Evolutionary conservation across 2,113 vertebrate genomes (phyloP), one percentile per base, ranked within the genome.

Genomic region (Chaenocephalus aceratus): DNA sequence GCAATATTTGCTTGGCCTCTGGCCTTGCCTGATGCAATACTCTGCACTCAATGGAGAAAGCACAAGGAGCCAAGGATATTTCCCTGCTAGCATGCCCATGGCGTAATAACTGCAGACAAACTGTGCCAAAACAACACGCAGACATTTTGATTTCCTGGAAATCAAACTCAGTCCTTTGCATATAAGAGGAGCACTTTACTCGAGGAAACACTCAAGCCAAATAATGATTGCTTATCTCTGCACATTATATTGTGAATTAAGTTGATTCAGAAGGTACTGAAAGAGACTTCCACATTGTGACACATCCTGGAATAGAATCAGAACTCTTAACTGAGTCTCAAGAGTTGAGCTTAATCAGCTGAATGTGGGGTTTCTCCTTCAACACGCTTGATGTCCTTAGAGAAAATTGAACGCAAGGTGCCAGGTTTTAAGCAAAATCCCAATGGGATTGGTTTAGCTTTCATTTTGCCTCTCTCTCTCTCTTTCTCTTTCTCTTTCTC

Each of bases 1-100:
- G 75, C 84, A 84, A 75, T 88, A 89, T 92, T 93, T 93, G 91
- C 79, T 86, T 90, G 84, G 84, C 92, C 92, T 92, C 90, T 91
- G 86, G 88, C 90, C 87, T 87, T 73, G 83, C 80, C 85, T 75
- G 68, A 73, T 82, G 77, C 77, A 84, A 53, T 80, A 49, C 80
- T 79, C 83, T 64, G 64, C 83, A 59, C 90, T 92, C 74, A 86
- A 61, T 80, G 80, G 82, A 72, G 86, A 84, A 83, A 77, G 54
- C 57, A 86, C 77, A 83, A 80, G 62, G 80, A 91, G 89, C 82
- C 77, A 82, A 86, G 86, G 68, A 83, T 86, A 84, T 87, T 77
- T 91, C 83, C 89, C 91, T 91, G 80, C 83, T 78, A 75, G 91
- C 89, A 83, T 84, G 84, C 92, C 83, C 54, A 64, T 46, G 88